Conservation (phyloP, 2,113 vertebrate species). For the Megaceryle torquata region DNA sequence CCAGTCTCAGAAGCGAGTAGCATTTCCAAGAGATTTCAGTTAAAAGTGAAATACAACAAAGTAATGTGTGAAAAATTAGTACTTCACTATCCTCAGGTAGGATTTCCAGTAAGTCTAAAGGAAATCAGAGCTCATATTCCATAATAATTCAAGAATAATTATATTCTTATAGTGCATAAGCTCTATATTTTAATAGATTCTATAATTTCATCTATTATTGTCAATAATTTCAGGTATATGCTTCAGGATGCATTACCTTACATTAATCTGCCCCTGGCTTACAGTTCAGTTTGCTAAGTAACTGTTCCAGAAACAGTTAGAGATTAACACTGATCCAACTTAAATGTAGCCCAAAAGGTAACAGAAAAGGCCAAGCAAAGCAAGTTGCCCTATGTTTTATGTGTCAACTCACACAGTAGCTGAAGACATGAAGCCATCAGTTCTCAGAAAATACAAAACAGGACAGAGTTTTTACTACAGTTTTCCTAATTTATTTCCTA, state of each 20-base stretch:
- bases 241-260: neutral
- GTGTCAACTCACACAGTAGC: neutral
- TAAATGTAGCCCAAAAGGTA: constrained; percentile 4
- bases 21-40: neutral
- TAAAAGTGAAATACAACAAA: neutral
- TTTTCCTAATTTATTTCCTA: constrained; percentile 9
- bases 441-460: neutral
- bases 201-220: no score
- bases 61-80: neutral
- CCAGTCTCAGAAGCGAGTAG: neutral
- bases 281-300: neutral
- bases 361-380: constrained; percentile 30
- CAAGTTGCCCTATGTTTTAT: neutral
- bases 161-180: neutral
- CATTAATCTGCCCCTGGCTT: neutral
- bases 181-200: neutral
- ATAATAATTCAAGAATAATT: neutral
- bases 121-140: neutral
- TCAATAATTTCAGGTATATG: neutral
- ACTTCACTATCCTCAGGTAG: neutral
- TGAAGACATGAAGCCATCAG: neutral
- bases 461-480: constrained; percentile 5
- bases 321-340: neutral
- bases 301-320: neutral
- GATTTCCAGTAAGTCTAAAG: neutral